Base-by-base conservation (phyloP, 2,888 invertebrate genomes). In the Actias luna region DNA sequence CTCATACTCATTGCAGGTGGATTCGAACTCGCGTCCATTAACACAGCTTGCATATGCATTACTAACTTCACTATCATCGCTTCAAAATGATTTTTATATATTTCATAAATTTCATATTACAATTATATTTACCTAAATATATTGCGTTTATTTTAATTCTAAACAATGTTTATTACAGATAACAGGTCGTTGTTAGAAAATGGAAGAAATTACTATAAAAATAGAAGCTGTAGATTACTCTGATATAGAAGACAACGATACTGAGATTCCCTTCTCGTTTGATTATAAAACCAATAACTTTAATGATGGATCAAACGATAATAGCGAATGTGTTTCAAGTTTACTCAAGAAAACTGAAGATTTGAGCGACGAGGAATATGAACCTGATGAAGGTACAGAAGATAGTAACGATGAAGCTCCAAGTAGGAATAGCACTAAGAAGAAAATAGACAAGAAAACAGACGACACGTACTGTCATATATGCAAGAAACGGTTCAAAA, bases 401-500 rank as follows among this genome's bases (percentile, higher is more conserved):
- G n/a, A 42, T 42, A 42, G 42, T 8, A 42, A 7, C 1, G 42
- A 42, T 42, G 42, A 42, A 5, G 16, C 10, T 12, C 12, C 36
- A 36, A 8, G 36, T 16, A 36, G 14, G 16, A 36, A 36, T 2
- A n/a, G n/a, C n/a, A 39, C 5, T 4, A 3, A 0, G 3, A 42
- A 42, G 18, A n/a, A 18, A 42, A 5, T 18, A 18, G 42, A 42
- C 18, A 42, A 18, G n/a, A 42, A 42, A 42, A 18, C 18, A 1
- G 42, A 42, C 18, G 42, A 42, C 5, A 66, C 8, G 27, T 52
- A 52, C 27, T 80, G 79, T 46, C 65, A 66, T 0, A 63, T 69
- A 10, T 80, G 78, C 31, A 67, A 69, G 0, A 72, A 73, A 14
- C 72, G 74, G 0, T 78, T 77, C 55, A 78, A 78, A 60, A 78